Evolutionary conservation across 1,140 invertebrate genomes (phyloP).

Genomic region (Hylyphantes graminicola): DNA sequence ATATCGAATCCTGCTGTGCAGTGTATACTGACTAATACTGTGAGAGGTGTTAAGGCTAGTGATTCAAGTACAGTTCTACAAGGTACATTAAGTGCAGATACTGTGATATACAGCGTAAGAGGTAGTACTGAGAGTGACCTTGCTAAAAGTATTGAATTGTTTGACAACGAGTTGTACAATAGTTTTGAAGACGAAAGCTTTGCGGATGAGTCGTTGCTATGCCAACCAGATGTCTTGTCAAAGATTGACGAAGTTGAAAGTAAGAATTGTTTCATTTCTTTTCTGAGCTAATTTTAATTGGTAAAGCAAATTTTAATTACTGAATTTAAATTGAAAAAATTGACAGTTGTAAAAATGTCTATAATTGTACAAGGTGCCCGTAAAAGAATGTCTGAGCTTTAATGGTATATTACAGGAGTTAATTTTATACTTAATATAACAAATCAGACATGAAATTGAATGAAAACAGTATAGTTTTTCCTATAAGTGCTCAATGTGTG

Average conservation of each 20-base stretch:
- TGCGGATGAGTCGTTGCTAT: slow-evolving; percentile 48
- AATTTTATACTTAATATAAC: no score
- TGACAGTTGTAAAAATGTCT: no score
- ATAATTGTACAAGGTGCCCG: no score
- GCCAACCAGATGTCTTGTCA: slow-evolving; percentile 49
- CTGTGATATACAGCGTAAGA: neutral
- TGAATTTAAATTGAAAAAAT: no score
- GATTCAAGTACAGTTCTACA: neutral
- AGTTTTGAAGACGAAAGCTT: slow-evolving; percentile 50
- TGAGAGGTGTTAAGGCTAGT: neutral
- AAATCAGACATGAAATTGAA: no score
- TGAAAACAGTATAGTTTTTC: no score
- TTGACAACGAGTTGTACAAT: slow-evolving; percentile 16
- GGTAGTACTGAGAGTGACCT: neutral
- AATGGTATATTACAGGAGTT: no score
- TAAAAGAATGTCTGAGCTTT: no score
- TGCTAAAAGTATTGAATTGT: neutral
- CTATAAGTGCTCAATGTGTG: no score
- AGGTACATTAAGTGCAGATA: neutral
- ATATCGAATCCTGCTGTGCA: neutral
- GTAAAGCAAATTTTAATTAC: no score
- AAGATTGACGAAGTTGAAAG: slow-evolving; percentile 55
- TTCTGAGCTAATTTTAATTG: neutral
- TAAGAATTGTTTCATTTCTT: slow-evolving; percentile 30
- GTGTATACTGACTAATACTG: neutral